A percentile compares a stretch with the other conserved stretches of the same genome.
phyloP scores from a whole-genome alignment of 1,140 invertebrate genomes.

The Daktulosphaira vitifoliae region DNA sequence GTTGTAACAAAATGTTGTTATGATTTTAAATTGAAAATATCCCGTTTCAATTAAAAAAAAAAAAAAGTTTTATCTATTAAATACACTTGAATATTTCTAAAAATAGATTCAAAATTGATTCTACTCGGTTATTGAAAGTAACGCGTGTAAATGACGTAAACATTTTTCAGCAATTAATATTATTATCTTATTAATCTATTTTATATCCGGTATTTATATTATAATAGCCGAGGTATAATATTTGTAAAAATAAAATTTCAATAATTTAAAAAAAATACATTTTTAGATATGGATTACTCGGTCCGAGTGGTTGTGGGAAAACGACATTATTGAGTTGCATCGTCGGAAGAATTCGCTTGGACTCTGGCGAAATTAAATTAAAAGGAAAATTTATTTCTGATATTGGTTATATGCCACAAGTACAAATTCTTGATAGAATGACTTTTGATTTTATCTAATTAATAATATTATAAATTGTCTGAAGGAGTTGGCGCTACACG shows the following conservation, averaged over 20 bases:
- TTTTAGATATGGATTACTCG: conserved; percentile 80
- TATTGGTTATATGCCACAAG: conserved; percentile 54
- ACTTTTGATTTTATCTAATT: neutral
- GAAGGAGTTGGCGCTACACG: conserved; percentile 76
- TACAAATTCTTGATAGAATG: conserved; percentile 37
- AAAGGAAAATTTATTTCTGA: conserved; percentile 72
- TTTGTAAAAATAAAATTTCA: no score
- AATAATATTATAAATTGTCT: neutral
- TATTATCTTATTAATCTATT: no score
- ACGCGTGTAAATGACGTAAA: no score
- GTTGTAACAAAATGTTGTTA: neutral
- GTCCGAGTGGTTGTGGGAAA: conserved; percentile 79
- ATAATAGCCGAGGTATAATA: no score
- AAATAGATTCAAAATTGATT: no score
- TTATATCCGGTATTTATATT: no score
- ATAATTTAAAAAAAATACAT: no score
- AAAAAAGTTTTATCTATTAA: no score
- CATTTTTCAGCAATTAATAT: no score
- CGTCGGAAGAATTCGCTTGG: conserved; percentile 69
- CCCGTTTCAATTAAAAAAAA: neutral
- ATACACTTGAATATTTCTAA: no score
- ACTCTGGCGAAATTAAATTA: conserved; percentile 67
- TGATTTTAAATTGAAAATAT: neutral
- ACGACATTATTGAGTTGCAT: conserved; percentile 79
- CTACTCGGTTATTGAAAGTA: no score